Conservation (phyloP, 2,113 vertebrate genomes). For the Nothobranchius furzeri region DNA sequence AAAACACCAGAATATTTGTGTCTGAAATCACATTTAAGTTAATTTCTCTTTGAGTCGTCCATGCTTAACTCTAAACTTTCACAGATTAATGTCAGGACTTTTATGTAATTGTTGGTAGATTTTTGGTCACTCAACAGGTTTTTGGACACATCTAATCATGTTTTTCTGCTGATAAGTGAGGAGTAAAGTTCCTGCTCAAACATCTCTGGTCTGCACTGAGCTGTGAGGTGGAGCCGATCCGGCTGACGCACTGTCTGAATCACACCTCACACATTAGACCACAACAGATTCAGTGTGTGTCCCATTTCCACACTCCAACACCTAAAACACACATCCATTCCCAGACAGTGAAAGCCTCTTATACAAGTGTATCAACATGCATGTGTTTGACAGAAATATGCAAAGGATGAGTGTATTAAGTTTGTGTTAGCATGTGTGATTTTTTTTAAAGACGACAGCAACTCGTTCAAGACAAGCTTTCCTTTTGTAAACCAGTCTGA, state of each 20-base stretch:
- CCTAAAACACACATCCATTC: background rate
- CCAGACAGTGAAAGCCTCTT: conserved; percentile 2
- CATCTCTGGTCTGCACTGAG: conserved; percentile 12
- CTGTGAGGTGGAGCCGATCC: conserved; percentile 1
- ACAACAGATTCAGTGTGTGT: conserved; percentile 42
- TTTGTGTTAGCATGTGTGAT: background rate
- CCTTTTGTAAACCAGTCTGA: conserved; percentile 44
- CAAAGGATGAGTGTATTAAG: conserved; percentile 3
- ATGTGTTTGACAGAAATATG: conserved; percentile 8
- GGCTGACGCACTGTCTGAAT: conserved; percentile 19
- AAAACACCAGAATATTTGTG: too few relatives aligned
- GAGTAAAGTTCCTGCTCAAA: background rate
- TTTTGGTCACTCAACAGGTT: too few relatives aligned
- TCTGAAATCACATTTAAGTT: too few relatives aligned
- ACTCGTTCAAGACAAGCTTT: conserved; percentile 42
- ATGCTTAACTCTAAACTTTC: too few relatives aligned
- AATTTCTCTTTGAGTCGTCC: too few relatives aligned
- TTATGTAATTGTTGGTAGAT: too few relatives aligned
- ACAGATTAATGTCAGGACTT: too few relatives aligned
- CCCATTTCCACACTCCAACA: conserved; percentile 1
- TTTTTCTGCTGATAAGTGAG: too few relatives aligned
- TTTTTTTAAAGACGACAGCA: conserved; percentile 23
- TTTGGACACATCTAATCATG: too few relatives aligned
- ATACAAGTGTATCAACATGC: conserved; percentile 8
- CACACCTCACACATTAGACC: conserved; percentile 54